These are phyloP conservation scores for Tetramorium alpestre DNA, from an alignment of 1,140 invertebrate species.

Conservation along the genomic window DNA sequence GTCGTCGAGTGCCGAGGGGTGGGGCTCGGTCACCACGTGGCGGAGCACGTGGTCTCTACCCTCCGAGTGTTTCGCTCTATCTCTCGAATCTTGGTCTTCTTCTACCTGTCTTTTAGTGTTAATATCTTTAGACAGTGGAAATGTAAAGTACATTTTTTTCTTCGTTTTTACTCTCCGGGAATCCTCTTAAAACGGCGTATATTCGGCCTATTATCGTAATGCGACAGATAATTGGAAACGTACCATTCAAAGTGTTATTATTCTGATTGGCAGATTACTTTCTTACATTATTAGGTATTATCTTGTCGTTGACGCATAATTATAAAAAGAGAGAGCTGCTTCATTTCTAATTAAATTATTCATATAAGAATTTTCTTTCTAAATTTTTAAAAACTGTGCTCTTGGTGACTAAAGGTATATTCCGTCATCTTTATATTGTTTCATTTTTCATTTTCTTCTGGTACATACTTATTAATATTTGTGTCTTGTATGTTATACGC, in stretches of 20 bases:
- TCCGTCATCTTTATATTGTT: background rate
- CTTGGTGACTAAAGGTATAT: background rate
- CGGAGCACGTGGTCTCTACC: conserved; percentile 82
- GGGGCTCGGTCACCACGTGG: conserved; percentile 82
- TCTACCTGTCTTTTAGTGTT: conserved; percentile 25
- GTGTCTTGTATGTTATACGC: background rate
- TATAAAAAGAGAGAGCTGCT: background rate
- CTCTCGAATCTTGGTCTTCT: conserved; percentile 28
- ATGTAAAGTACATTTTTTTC: background rate
- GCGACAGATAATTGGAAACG: background rate
- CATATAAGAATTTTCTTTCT: background rate
- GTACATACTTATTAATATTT: background rate
- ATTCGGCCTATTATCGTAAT: background rate
- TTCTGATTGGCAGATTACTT: background rate
- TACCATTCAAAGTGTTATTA: background rate
- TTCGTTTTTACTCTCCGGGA: background rate
- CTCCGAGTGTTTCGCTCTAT: conserved; percentile 69
- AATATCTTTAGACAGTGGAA: conserved; percentile 1
- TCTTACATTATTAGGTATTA: background rate
- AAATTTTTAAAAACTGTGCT: background rate
- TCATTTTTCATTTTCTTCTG: background rate
- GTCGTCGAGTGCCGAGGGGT: conserved; percentile 67
- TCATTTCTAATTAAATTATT: conserved; percentile 20
- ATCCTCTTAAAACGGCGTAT: background rate
- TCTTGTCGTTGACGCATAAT: background rate